Conservation (phyloP, 2,888 invertebrate genomes). For the Hesperia comma region DNA sequence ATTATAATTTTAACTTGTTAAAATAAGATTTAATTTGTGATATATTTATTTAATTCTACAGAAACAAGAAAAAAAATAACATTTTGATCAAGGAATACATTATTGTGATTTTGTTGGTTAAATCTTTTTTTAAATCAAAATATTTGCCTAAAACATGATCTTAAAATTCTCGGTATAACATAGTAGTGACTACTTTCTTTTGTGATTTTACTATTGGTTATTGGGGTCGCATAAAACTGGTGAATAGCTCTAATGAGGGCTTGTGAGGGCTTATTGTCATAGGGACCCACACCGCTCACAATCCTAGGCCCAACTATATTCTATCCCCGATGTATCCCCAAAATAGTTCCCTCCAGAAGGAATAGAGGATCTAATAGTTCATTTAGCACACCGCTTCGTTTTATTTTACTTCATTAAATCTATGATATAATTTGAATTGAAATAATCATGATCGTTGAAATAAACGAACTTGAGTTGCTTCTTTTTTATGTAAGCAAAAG, state of each 20-base stretch:
- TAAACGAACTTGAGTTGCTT: slow-evolving; percentile 29
- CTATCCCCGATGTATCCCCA: background rate
- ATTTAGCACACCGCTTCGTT: slow-evolving; percentile 45
- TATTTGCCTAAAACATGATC: slow-evolving; percentile 55
- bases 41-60: no score
- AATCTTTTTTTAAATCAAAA: background rate
- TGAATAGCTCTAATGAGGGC: slow-evolving; percentile 22
- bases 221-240: slow-evolving; percentile 30
- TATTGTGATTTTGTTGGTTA: background rate
- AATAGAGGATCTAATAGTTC: slow-evolving; percentile 33
- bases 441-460: slow-evolving; percentile 23
- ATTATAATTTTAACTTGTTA: no score
- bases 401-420: slow-evolving; percentile 37
- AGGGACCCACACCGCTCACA: slow-evolving; percentile 39
- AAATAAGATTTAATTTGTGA: no score
- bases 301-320: slow-evolving; percentile 22
- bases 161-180: slow-evolving; percentile 54
- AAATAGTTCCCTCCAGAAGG: slow-evolving; percentile 11
- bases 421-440: slow-evolving; percentile 8
- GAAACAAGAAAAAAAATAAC: no score
- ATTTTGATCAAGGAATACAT: no score
- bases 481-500: slow-evolving; percentile 17
- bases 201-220: slow-evolving; percentile 46
- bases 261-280: slow-evolving; percentile 34
- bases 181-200: slow-evolving; percentile 55